Base-by-base conservation (phyloP, 2,888 invertebrate genomes). In the Scaptomyza polygonia region DNA sequence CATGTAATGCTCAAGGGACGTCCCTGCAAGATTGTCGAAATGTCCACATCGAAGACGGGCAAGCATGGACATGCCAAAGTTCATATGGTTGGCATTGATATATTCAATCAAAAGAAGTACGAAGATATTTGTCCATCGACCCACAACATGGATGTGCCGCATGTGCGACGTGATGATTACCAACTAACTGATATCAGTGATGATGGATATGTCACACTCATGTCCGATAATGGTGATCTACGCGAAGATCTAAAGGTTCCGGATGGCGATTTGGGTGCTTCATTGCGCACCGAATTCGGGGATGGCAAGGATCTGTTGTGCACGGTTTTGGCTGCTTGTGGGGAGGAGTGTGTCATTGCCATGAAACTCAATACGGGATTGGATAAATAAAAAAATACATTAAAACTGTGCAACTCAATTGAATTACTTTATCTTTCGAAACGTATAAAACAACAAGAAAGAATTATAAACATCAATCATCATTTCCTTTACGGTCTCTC, bases 11-110 rank as follows among this genome's bases (percentile, higher is more conserved):
- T 99, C 88, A 99, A 99, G 93, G 94, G 96, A 76, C 96, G 98
- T 91, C 99, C 99, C 65, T 99, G 99, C 94, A 99, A 99, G 94
- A 99, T 99, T 90, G 99, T 99, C 67, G 99, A 99, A 93, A 99
- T 99, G 99, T 98, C 98, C 81, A 99, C 99, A 88, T 99, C 99
- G 53, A 99, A 99, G 94, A 99, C 99, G 89, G 99, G 99, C 88
- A 99, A 99, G 93, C 99, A 99, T 93, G 99, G 99, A 81, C 99
- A 99, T 93, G 99, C 99, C 91, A 99, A 99, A 94, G 98, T 99
- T 79, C 98, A 98, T 93, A 93, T 98, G 92, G 97, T 98, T 88
- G 98, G 97, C 88, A 94, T 98, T 86, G 98, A 98, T 92, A 97
- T 98, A 92, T 98, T 98, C 93, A 93, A 93, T 75, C 94, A 94